phyloP scores from a whole-genome alignment of 2,888 invertebrate genomes.

The Phalera bucephala region DNA sequence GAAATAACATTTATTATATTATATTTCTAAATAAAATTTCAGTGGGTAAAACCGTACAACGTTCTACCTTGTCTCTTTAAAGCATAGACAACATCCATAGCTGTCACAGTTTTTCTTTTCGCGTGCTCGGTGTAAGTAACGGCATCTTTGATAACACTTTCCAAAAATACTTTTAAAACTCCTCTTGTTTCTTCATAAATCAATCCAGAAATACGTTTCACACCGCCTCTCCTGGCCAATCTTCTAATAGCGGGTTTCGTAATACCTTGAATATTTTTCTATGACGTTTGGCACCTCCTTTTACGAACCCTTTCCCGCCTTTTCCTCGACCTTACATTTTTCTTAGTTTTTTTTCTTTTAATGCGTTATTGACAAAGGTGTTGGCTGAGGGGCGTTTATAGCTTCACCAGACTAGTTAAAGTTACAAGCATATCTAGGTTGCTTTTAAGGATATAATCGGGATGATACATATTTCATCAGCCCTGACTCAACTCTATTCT shows the following conservation, averaged over 20 bases:
- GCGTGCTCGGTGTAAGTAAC: constrained; percentile 3
- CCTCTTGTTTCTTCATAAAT: constrained; percentile 90
- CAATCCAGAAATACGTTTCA: constrained; percentile 86
- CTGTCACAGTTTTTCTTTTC: constrained; percentile 89
- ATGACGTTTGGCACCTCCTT: constrained; percentile 90
- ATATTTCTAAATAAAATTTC: too few species aligned
- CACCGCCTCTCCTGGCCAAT: constrained; percentile 59
- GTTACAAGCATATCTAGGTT: too few species aligned
- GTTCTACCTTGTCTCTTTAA: constrained; percentile 67
- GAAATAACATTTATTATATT: too few species aligned
- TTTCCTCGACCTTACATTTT: constrained; percentile 89
- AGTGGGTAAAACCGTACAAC: neutral
- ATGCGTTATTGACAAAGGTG: too few species aligned
- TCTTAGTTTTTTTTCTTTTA: neutral
- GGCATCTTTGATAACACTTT: constrained; percentile 58
- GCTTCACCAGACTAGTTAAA: too few species aligned
- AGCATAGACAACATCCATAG: constrained; percentile 72
- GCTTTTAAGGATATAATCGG: too few species aligned
- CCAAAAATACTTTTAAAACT: constrained; percentile 89
- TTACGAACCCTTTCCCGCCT: constrained; percentile 87
- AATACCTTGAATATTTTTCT: constrained; percentile 86
- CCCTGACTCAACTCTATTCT: too few species aligned
- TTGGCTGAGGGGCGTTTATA: too few species aligned
- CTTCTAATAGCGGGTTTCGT: constrained; percentile 89
- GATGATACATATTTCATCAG: too few species aligned